Evolutionary conservation across 1,140 invertebrate genomes (phyloP).

Genomic region (Chlorops oryzae): DNA sequence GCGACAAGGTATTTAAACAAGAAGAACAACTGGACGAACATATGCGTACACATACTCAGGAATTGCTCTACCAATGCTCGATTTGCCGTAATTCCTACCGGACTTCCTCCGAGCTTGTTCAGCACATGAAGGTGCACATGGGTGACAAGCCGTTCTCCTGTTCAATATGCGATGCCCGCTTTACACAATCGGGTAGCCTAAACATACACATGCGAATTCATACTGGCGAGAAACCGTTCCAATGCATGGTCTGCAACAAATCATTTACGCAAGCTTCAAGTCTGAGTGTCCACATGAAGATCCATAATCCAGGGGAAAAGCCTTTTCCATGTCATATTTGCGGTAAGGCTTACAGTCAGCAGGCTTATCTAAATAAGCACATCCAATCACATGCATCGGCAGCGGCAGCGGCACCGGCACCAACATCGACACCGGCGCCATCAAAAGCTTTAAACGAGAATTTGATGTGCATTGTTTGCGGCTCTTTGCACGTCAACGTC

Average conservation of each 20-base stretch:
- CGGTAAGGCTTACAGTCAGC: conserved; percentile 47
- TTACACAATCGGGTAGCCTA: conserved; percentile 59
- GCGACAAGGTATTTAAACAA: conserved; percentile 43
- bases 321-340: conserved; percentile 43
- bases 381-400: conserved; percentile 32
- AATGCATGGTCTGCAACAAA: conserved; percentile 57
- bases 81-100: conserved; percentile 57
- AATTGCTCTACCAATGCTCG: conserved; percentile 52
- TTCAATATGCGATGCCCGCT: conserved; percentile 62
- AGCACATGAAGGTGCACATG: conserved; percentile 58
- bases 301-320: conserved; percentile 51
- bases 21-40: conserved; percentile 42
- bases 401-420: conserved; percentile 16
- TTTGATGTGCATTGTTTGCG: conserved; percentile 40
- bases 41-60: conserved; percentile 40
- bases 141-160: conserved; percentile 56
- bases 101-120: conserved; percentile 54
- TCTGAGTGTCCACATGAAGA: conserved; percentile 59
- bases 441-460: conserved; percentile 19
- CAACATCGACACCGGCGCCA: not conserved
- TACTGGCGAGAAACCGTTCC: conserved; percentile 50
- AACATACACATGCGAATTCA: conserved; percentile 78
- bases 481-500: conserved; percentile 35
- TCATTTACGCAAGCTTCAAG: conserved; percentile 57
- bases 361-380: conserved; percentile 44